Base-by-base conservation (phyloP, 2,113 vertebrate genomes). In the Alosa alosa region DNA sequence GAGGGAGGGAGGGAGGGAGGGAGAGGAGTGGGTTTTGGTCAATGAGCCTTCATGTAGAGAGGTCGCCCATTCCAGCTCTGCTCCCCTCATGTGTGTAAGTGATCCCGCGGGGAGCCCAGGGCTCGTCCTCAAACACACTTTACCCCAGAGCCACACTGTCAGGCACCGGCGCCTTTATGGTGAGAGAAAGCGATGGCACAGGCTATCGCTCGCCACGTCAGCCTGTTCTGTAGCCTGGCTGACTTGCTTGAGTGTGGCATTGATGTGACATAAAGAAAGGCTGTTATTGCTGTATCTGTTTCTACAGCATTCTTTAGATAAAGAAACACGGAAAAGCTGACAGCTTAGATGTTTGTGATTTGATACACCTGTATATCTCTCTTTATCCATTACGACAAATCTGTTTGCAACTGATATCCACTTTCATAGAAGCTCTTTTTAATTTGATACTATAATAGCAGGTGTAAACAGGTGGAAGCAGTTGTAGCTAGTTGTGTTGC, bases 11-110 rank as follows among this genome's bases (percentile, higher is more conserved):
- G 90, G 89, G n/a, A n/a, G 64, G 64, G 64, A 31, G 60, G 6
- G 13, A 18, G n/a, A 25, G 64, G 64, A 36, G 31, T 78, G 84
- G 90, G 82, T 91, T 94, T 93, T 93, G 92, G 92, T 94, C 92
- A 94, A 93, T 91, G 92, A 91, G 88, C 86, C 90, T 90, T 91
- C 86, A 44, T 93, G 87, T 90, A 90, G 85, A 88, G 83, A 92
- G 91, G 92, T 93, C 91, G 90, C 88, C 89, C 88, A 91, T 87
- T 89, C 90, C 86, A 90, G 92, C 75, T 89, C 90, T 83, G 91
- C 90, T 92, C 90, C 91, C 91, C 84, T 92, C 90, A 92, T 93
- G 92, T 93, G 93, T 93, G 92, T 91, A 93, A 94, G 91, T 92
- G 92, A 92, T 93, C 93, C 91, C 92, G 45, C 8, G 92, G 93